These are phyloP conservation scores for Rhorus exstirpatorius DNA, from an alignment of 2,888 invertebrate species.

Conservation along the genomic window DNA sequence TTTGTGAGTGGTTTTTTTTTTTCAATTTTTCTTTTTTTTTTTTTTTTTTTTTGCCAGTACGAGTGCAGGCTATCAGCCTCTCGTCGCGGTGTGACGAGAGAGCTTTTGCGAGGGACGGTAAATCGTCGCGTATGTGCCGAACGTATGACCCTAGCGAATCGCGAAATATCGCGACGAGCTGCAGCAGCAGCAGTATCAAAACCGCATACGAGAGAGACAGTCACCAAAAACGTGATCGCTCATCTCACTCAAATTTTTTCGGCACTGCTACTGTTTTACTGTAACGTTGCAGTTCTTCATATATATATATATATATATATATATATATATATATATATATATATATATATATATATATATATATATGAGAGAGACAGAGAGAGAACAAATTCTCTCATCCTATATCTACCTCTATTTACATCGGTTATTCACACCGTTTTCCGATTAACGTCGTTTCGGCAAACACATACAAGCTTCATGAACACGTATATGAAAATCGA, in stretches of 20 bases:
- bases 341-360: not conserved
- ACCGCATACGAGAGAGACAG: slow-evolving; percentile 40
- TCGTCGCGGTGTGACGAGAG: slow-evolving; percentile 8
- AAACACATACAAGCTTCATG: slow-evolving; percentile 20
- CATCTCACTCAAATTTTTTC: slow-evolving; percentile 55
- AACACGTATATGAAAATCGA: not conserved
- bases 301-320: not conserved
- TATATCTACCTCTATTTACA: slow-evolving; percentile 55
- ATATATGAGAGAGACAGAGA: no score
- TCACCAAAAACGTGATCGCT: slow-evolving; percentile 65
- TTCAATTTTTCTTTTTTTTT: not conserved
- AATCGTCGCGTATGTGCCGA: slow-evolving; percentile 59
- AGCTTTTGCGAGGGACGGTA: slow-evolving; percentile 36
- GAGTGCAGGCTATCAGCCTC: slow-evolving; percentile 13
- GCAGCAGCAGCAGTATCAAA: slow-evolving; percentile 25
- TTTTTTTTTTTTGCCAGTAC: not conserved
- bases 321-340: not conserved
- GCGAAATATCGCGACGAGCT: slow-evolving; percentile 41
- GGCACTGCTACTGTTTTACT: slow-evolving; percentile 17
- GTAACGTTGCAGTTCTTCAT: not conserved
- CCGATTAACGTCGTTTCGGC: slow-evolving; percentile 68
- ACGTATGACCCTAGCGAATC: slow-evolving; percentile 46
- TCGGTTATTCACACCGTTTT: slow-evolving; percentile 67
- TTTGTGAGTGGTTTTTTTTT: slow-evolving; percentile 19
- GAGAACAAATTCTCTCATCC: not conserved